phyloP scores from a whole-genome alignment of 1,140 invertebrate species.

The Trichonephila inaurata region DNA sequence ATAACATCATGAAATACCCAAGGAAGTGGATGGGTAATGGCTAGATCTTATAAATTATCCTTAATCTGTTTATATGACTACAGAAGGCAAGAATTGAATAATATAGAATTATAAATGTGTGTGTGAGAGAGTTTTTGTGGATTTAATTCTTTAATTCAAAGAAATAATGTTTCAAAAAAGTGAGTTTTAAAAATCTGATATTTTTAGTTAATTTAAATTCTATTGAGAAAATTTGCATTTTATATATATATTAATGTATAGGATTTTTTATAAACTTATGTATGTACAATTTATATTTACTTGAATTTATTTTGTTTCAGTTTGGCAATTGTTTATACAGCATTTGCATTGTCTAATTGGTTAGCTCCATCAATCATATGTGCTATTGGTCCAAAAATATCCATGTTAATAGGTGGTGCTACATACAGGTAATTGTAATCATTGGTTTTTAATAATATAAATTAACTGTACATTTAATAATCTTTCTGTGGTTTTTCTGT shows the following conservation, averaged over 20 bases:
- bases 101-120: no score
- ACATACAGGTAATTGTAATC: constrained; percentile 83
- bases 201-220: background rate
- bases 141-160: no score
- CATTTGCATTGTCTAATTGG: constrained; percentile 95
- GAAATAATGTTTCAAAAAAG: no score
- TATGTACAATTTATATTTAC: background rate
- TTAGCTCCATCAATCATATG: constrained; percentile 93
- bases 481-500: no score
- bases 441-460: background rate
- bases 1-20: no score
- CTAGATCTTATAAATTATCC: no score
- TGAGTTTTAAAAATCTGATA: no score
- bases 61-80: no score
- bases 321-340: constrained; percentile 93
- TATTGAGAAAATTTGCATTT: background rate
- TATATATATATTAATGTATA: background rate
- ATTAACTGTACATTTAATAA: background rate
- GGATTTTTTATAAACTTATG: background rate
- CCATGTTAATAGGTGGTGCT: constrained; percentile 90
- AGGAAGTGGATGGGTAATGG: no score
- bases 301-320: constrained; percentile 57
- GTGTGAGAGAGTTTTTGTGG: no score
- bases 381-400: constrained; percentile 89
- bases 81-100: no score